phyloP scores from a whole-genome alignment of 2,888 invertebrate species.

The Gari tellinella region DNA sequence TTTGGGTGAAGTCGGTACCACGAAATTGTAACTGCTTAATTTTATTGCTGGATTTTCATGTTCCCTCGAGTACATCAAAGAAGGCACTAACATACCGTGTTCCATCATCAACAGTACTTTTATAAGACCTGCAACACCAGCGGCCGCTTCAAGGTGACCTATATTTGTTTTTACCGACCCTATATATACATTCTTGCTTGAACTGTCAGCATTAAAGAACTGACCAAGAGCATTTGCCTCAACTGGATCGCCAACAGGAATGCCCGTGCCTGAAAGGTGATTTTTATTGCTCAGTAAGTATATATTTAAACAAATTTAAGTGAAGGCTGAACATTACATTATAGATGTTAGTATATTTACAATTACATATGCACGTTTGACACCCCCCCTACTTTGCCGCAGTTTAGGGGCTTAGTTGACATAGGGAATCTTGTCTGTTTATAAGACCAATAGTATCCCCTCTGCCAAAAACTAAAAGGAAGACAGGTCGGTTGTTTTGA shows the following conservation, averaged over 20 bases:
- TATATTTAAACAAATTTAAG: too few relatives aligned
- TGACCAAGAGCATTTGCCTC: conserved; percentile 66
- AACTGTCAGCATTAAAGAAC: conserved; percentile 44
- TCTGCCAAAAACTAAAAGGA: too few relatives aligned
- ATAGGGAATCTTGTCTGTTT: too few relatives aligned
- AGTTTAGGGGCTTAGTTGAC: too few relatives aligned
- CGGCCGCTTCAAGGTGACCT: conserved; percentile 69
- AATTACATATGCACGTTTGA: too few relatives aligned
- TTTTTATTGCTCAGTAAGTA: too few relatives aligned
- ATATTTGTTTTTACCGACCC: conserved; percentile 73
- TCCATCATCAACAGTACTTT: conserved; percentile 70
- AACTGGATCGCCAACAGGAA: conserved; percentile 70
- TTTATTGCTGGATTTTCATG: conserved; percentile 56
- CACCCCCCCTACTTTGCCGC: too few relatives aligned
- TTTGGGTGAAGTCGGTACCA: conserved; percentile 43
- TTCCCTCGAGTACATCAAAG: conserved; percentile 55
- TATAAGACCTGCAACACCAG: conserved; percentile 69
- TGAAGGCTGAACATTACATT: too few relatives aligned
- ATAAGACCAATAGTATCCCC: too few relatives aligned
- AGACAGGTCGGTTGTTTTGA: too few relatives aligned
- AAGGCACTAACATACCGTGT: conserved; percentile 60
- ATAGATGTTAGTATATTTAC: too few relatives aligned
- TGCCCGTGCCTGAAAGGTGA: conserved; percentile 71
- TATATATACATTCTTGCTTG: conserved; percentile 30
- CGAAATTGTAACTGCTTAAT: conserved; percentile 41